Base-by-base conservation (phyloP, 2,888 invertebrate species). In the Thereva unica region DNA sequence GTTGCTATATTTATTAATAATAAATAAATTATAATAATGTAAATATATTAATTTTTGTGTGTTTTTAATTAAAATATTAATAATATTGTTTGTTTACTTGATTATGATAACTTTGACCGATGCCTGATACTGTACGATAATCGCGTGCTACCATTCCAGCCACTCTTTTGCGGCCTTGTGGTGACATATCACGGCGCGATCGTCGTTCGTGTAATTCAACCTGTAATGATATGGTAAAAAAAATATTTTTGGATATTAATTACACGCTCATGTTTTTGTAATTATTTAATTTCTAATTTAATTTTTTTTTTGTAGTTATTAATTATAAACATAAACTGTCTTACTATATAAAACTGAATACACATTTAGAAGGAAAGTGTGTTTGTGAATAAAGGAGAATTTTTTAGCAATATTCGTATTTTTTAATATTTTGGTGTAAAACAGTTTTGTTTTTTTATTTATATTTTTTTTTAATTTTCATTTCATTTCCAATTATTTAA, bases 161-260 rank as follows among this genome's bases (percentile, higher is more conserved):
- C 66, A 87, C 84, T 74, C 89, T 83, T 75, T 89, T 88, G 72
- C 89, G 84, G 71, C 89, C 89, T 72, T 89, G 88, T 59, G 91
- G 90, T 68, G 92, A 92, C 87, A 92, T 90, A 78, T 93, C 93
- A 75, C 93, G 87, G 74, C 92, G 86, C 73, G 91, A 92, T 75
- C 88, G 86, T 77, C 91, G 86, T 73, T 89, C 87, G 73, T 87
- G 86, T 76, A 83, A 79, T 75, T 88, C 83, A 80, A 84, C 82
- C 76, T 85, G 77, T 68, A 82, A 79, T 70, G 49, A 12, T 47
- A 59, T 59, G 5, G n/a, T 8, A 47, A 8, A 12, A 47, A 47
- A n/a, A 47, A 10, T 23, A 23, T 23, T 23, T 23, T 23, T 2
- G 1, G 2, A 23, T 23, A 23, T 23, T 23, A 23, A 23, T 23